A percentile compares a stretch with the other conserved stretches of the same genome.
phyloP scores from a whole-genome alignment of 2,888 invertebrate genomes.

The Noctua fimbriata region DNA sequence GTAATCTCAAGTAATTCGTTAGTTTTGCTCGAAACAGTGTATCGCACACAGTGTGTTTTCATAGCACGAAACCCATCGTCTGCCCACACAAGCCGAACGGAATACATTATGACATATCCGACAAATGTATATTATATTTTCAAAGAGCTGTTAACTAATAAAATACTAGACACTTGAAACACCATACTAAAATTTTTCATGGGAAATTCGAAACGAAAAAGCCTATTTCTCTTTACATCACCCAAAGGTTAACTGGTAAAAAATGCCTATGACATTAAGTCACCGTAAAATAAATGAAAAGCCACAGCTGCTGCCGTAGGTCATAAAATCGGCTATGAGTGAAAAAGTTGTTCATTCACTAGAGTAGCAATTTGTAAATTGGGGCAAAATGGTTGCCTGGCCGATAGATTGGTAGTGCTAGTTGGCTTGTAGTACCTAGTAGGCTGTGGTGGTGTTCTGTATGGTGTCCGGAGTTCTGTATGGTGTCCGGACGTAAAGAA shows the following conservation, averaged over 20 bases:
- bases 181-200: neutral
- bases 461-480: too few species aligned
- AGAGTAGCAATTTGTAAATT: slow-evolving; percentile 45
- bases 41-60: too few species aligned
- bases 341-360: slow-evolving; percentile 27
- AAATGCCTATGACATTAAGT: neutral
- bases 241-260: neutral
- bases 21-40: too few species aligned
- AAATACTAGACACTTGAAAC: neutral
- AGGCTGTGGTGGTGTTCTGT: too few species aligned
- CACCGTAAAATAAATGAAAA: neutral
- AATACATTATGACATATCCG: too few species aligned
- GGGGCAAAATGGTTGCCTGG: slow-evolving; percentile 25
- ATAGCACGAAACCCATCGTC: too few species aligned
- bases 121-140: neutral
- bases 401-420: neutral
- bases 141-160: neutral
- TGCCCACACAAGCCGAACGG: too few species aligned
- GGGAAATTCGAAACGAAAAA: neutral
- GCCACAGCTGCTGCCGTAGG: slow-evolving; percentile 28
- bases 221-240: neutral
- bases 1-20: too few species aligned
- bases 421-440: neutral
- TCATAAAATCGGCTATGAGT: slow-evolving; percentile 3
- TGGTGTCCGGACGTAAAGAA: too few species aligned